Conservation (phyloP, 1,140 invertebrate species). For the Microplitis demolitor region DNA sequence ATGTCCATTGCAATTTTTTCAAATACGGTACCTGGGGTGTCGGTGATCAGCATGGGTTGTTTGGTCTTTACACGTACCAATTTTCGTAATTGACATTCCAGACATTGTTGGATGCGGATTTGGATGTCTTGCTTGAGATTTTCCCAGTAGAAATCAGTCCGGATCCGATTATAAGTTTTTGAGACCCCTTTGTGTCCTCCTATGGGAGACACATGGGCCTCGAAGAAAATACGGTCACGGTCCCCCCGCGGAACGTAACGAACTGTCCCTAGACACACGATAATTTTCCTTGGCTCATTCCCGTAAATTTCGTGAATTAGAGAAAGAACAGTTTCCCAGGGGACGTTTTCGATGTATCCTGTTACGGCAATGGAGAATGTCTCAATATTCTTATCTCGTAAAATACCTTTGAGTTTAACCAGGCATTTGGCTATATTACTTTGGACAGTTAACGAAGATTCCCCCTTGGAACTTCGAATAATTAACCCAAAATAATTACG, state of each 20-base stretch:
- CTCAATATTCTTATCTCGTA: not conserved
- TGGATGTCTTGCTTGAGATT: too few relatives aligned
- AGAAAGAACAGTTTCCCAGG: not conserved
- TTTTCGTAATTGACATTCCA: too few relatives aligned
- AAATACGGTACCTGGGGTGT: not conserved
- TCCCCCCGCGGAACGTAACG: not conserved
- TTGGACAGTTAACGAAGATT: too few relatives aligned
- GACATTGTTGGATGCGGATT: too few relatives aligned
- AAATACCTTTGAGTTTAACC: not conserved
- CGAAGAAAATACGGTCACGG: not conserved
- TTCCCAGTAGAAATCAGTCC: not conserved
- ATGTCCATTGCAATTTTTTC: not conserved
- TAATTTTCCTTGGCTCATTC: not conserved
- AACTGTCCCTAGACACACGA: not conserved
- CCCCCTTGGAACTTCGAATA: too few relatives aligned
- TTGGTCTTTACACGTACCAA: too few relatives aligned
- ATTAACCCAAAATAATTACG: too few relatives aligned
- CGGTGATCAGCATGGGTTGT: not conserved
- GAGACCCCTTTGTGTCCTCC: not conserved
- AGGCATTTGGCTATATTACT: not conserved
- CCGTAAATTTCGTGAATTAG: not conserved
- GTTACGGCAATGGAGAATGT: not conserved
- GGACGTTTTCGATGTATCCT: not conserved
- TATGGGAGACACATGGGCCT: not conserved
- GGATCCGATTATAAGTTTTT: not conserved